These are phyloP conservation scores for Gallinago nigripennis DNA, from an alignment of 2,797 vertebrate genomes.

Conservation along the genomic window DNA sequence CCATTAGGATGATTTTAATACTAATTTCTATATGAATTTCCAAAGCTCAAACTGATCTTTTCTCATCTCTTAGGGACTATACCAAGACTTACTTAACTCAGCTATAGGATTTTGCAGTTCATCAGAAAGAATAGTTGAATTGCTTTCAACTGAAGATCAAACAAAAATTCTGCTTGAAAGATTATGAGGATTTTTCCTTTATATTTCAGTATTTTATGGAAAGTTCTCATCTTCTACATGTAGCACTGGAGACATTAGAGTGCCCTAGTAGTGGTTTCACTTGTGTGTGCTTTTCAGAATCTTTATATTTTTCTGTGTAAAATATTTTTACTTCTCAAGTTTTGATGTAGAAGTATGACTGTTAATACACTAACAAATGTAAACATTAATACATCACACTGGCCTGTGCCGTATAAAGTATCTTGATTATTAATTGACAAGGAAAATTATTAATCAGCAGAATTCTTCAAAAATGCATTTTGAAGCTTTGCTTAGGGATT, in stretches of 20 bases:
- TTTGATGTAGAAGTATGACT: background rate
- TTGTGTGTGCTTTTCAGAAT: background rate
- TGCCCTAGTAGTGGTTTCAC: background rate
- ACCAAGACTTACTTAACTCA: background rate
- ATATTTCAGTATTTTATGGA: background rate
- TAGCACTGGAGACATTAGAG: background rate
- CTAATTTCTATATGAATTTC: background rate
- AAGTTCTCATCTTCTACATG: background rate
- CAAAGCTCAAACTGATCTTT: background rate
- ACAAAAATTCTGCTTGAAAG: background rate
- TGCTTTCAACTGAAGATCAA: background rate
- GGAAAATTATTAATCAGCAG: background rate
- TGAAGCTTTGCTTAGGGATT: background rate
- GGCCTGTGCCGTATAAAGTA: background rate
- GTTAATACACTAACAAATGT: background rate
- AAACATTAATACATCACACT: background rate
- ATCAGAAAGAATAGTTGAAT: background rate
- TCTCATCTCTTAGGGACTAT: background rate
- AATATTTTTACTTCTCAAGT: background rate
- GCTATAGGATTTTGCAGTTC: background rate
- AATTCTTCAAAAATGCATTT: background rate
- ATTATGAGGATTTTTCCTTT: background rate
- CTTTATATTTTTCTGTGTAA: background rate
- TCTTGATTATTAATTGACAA: background rate
- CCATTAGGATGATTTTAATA: background rate